A percentile compares a stretch with the other conserved stretches of the same genome.
Evolutionary conservation across 37 sponge, comb jelly and placozoan species (phyloP).

Genomic region (Aphrocallistes beatrix): DNA sequence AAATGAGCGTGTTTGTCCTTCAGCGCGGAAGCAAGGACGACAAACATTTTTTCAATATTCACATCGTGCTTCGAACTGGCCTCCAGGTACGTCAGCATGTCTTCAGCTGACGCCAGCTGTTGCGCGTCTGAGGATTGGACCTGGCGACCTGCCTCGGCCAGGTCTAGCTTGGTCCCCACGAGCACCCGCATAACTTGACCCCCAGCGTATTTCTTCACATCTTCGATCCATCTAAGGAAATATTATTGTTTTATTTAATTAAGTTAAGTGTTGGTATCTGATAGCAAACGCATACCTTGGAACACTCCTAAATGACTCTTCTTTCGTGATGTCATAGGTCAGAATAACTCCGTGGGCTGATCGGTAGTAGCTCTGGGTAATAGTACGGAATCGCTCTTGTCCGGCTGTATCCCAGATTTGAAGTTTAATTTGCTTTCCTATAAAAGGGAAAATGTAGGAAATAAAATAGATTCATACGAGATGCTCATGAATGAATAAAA

Average conservation of each 20-base stretch:
- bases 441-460: not conserved
- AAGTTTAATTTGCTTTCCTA: constrained; percentile 31
- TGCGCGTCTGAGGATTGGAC: not conserved
- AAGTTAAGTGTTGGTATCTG: not conserved
- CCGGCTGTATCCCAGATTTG: constrained; percentile 29
- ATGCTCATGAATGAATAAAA: too few species aligned
- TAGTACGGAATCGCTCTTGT: constrained; percentile 27
- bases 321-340: constrained; percentile 37
- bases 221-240: constrained; percentile 2
- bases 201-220: constrained; percentile 9
- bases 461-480: too few species aligned
- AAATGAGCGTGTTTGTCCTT: constrained; percentile 10
- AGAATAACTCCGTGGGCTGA: constrained; percentile 35
- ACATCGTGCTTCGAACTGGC: not conserved
- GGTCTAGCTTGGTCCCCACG: not conserved
- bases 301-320: constrained; percentile 32
- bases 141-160: not conserved
- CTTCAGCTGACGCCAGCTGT: not conserved
- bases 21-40: not conserved
- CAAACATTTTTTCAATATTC: not conserved
- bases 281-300: too few species aligned
- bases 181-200: not conserved
- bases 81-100: not conserved
- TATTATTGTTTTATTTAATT: not conserved
- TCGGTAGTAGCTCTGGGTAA: constrained; percentile 47